Base-by-base conservation (phyloP, 2,888 invertebrate species). In the Trisateles emortualis region DNA sequence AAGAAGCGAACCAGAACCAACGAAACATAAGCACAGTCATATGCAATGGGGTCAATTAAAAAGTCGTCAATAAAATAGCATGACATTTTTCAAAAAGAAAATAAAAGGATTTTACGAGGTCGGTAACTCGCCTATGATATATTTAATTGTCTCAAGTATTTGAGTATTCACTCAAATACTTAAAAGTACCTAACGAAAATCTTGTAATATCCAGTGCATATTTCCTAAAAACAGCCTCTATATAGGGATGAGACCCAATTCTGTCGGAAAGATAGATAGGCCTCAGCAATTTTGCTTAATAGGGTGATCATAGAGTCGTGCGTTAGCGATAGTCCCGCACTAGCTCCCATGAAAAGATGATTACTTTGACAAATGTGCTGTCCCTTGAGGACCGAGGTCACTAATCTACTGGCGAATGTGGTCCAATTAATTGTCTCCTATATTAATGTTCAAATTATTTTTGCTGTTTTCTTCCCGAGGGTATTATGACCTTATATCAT, bases 291-390 rank as follows among this genome's bases (percentile, higher is more conserved):
- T 68, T 69, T 55, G 66, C 68, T 72, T 73, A 73, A 78, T 74
- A 72, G 72, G 64, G 63, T 66, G 69, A 77, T 83, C 78, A 82
- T 73, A 72, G 72, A 77, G 72, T 77, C 64, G 72, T 78, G 75
- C 59, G 72, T 66, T 67, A 71, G 65, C 64, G 76, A 77, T 81
- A 76, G 78, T 71, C 78, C 76, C 78, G 68, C 64, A 65, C 69
- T 64, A 47, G 64, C 43, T 61, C 69, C 70, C 74, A 83, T 78
- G 77, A 83, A 84, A 86, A 86, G 84, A 88, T 87, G 84, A 88
- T 88, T 86, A 86, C 77, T 76, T 81, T 88, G 86, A 86, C 86
- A 84, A 88, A 86, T 83, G 79, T 77, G 57, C 59, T 65, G 71
- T 76, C 79, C 83, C 80, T 75, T 52, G 70, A 68, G 76, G 64